Evolutionary conservation across 2,113 vertebrate genomes (phyloP), one percentile per base, ranked within the genome.

Genomic region (Coryphaenoides rupestris): DNA sequence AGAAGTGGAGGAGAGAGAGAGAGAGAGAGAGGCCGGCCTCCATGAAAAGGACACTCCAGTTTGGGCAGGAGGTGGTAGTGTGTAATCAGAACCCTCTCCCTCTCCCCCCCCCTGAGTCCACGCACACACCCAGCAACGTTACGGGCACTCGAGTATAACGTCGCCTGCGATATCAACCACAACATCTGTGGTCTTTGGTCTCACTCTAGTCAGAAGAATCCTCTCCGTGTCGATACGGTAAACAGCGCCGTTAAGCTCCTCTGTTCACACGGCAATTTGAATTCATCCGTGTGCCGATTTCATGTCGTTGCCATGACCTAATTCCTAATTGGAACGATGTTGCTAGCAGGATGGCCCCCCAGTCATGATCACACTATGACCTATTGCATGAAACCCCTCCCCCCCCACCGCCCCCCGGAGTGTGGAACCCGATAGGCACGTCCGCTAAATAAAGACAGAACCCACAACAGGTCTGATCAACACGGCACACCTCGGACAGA

Each of bases 381-480:
- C 86, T 85, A 86, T 79, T 70, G 76, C 78, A 74, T 64, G 73
- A 85, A 88, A 76, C 63, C 60, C 80, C 74, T 73, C 49, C 60
- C n/a, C n/a, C n/a, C n/a, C n/a, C n/a, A n/a, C n/a, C n/a, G n/a
- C n/a, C n/a, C n/a, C n/a, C 19, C 21, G 26, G 68, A 80, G 65
- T 69, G 76, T 80, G 84, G 80, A 88, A 86, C 74, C 66, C 70
- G 81, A 88, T 73, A 72, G 81, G 76, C 21, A 65, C 19, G 70
- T 76, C 66, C 55, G 79, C 86, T 88, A 88, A 83, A 88, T 84
- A 84, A 86, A 88, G 81, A 75, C 71, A 78, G 65, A 9, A 72
- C n/a, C 72, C 78, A 80, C 80, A 84, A 80, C 83, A 76, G 74
- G 75, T 69, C 78, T 73, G 76, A 85, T 79, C 59, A 85, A 84